Evolutionary conservation across 2,888 invertebrate genomes (phyloP).

Genomic region (Drosophila emarginata): DNA sequence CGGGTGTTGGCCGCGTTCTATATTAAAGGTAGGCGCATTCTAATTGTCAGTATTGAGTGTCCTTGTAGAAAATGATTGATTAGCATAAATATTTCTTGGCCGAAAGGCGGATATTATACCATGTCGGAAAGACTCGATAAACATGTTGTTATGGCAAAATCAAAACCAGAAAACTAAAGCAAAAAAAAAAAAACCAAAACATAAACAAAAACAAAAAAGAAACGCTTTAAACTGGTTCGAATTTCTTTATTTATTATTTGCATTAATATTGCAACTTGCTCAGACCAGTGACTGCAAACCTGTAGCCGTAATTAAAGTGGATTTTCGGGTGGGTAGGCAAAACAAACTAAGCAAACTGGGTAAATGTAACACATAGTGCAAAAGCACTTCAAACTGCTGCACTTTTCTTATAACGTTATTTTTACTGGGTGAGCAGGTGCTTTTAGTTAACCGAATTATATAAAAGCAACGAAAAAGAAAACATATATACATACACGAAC

Average conservation of each 20-base stretch:
- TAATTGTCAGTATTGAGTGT: conserved; percentile 35
- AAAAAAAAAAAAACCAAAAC: conserved; percentile 6
- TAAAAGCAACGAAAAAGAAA: conserved; percentile 21
- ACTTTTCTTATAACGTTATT: background rate
- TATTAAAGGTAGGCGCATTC: conserved; percentile 35
- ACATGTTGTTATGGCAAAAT: conserved; percentile 43
- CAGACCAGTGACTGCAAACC: conserved; percentile 28
- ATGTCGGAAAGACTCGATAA: conserved; percentile 34
- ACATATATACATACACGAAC: too few relatives aligned
- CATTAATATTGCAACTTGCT: conserved; percentile 39
- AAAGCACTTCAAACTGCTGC: conserved; percentile 15
- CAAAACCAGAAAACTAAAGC: conserved; percentile 34
- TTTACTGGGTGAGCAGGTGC: conserved; percentile 24
- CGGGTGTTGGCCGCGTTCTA: conserved; percentile 37
- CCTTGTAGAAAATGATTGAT: conserved; percentile 37
- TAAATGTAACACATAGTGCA: conserved; percentile 25
- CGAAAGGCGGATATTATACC: conserved; percentile 59
- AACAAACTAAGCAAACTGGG: conserved; percentile 30
- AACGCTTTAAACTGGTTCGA: conserved; percentile 38
- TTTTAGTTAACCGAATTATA: conserved; percentile 19
- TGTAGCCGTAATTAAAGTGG: conserved; percentile 3
- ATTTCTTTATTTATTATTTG: conserved; percentile 26
- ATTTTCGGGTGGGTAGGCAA: conserved; percentile 13
- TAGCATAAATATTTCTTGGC: conserved; percentile 29
- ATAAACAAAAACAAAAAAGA: conserved; percentile 2